phyloP scores from a whole-genome alignment of 2,888 invertebrate genomes.

The Philhelius pedissequus region DNA sequence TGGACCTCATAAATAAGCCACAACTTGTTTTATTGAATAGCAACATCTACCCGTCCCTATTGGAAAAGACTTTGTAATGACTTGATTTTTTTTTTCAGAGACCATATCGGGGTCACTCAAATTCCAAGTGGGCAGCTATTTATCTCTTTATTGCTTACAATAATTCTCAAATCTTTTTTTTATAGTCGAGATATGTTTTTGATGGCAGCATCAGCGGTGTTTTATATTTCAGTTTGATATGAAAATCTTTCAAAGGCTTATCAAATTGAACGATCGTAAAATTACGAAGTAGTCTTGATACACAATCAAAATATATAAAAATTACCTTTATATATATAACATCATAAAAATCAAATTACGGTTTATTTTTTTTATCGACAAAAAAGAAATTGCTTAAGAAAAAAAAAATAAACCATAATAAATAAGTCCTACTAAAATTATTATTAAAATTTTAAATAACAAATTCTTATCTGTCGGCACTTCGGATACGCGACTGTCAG shows the following conservation, averaged over 20 bases:
- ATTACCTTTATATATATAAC: not conserved
- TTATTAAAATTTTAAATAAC: constrained; percentile 22
- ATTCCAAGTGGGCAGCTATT: too few species aligned
- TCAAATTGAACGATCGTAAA: not conserved
- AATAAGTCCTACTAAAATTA: not conserved
- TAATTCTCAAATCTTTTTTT: too few species aligned
- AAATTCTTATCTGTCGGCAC: constrained; percentile 38
- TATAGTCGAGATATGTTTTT: too few species aligned
- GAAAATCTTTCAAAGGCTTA: not conserved
- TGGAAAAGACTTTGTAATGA: too few species aligned
- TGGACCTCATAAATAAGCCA: too few species aligned
- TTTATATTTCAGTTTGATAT: too few species aligned
- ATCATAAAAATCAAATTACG: constrained; percentile 5
- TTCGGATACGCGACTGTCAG: not conserved
- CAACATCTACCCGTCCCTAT: too few species aligned
- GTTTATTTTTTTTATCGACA: not conserved
- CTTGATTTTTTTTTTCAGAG: too few species aligned
- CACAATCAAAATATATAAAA: not conserved
- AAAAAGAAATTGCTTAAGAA: not conserved
- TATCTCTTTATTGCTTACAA: too few species aligned
- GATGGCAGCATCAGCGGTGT: too few species aligned
- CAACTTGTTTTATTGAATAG: too few species aligned
- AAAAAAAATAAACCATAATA: not conserved
- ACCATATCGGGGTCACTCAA: too few species aligned
- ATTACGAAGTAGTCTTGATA: not conserved